A percentile compares a stretch with the other conserved stretches of the same genome.
Evolutionary conservation across 2,797 vertebrate genomes (phyloP).

Genomic region (Coreius guichenoti): DNA sequence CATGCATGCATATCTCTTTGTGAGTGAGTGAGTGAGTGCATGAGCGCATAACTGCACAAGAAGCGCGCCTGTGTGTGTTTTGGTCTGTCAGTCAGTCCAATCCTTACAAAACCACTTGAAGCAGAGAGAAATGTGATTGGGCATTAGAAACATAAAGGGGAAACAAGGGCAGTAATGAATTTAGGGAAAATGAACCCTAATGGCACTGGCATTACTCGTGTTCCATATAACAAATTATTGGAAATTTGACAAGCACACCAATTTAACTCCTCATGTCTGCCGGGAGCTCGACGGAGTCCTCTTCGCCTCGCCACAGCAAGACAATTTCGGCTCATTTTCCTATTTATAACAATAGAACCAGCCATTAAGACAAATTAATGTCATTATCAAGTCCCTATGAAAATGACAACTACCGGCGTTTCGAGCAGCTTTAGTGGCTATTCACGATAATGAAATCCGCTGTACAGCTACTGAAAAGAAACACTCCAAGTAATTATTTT

Average conservation of each 20-base stretch:
- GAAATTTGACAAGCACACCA: slow-evolving; percentile 99
- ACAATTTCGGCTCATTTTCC: slow-evolving; percentile 93
- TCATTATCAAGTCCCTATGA: slow-evolving; percentile 99
- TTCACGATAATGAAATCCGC: slow-evolving; percentile 99
- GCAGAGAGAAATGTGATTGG: slow-evolving; percentile 89
- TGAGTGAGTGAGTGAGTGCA: background rate
- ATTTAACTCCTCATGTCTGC: slow-evolving; percentile 99
- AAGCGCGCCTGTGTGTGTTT: slow-evolving; percentile 74
- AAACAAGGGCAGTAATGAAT: slow-evolving; percentile 99
- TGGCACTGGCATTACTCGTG: slow-evolving; percentile 99
- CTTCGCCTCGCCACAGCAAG: slow-evolving; percentile 80
- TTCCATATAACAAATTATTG: slow-evolving; percentile 99
- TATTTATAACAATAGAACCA: slow-evolving; percentile 99
- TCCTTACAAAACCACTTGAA: slow-evolving; percentile 92
- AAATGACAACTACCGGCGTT: slow-evolving; percentile 99
- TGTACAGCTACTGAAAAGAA: slow-evolving; percentile 99
- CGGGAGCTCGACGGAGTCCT: slow-evolving; percentile 93
- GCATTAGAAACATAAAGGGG: slow-evolving; percentile 99
- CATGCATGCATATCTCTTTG: slow-evolving; percentile 72
- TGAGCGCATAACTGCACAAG: slow-evolving; percentile 69
- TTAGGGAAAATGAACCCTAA: slow-evolving; percentile 99
- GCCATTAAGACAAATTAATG: slow-evolving; percentile 99
- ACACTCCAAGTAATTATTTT: slow-evolving; percentile 99
- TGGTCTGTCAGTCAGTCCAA: slow-evolving; percentile 84
- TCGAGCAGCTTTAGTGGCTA: slow-evolving; percentile 99